phyloP scores from a whole-genome alignment of 2,797 vertebrate species.

The Limnodromus scolopaceus region DNA sequence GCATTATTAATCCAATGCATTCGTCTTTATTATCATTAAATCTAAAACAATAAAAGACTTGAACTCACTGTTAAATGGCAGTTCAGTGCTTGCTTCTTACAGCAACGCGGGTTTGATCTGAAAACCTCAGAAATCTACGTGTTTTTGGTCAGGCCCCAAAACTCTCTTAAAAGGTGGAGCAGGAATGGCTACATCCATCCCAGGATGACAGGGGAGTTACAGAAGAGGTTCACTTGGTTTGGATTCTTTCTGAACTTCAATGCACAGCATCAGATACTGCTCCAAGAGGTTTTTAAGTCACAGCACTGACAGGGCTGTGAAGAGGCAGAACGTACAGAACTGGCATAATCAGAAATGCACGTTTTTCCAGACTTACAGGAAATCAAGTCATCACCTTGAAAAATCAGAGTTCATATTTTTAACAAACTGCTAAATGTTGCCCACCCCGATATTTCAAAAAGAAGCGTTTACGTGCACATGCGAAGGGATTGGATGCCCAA shows the following conservation, averaged over 20 bases:
- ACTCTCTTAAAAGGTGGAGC: not conserved
- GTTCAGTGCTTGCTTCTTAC: not conserved
- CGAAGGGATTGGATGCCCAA: not conserved
- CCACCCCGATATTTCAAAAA: not conserved
- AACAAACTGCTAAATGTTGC: not conserved
- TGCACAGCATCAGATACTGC: not conserved
- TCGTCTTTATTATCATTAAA: conserved; percentile 62
- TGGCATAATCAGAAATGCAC: not conserved
- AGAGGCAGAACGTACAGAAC: not conserved
- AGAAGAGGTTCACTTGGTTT: not conserved
- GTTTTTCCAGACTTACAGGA: not conserved
- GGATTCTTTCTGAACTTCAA: not conserved
- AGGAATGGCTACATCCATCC: not conserved
- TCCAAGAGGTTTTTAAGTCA: not conserved
- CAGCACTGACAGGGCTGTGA: not conserved
- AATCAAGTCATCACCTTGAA: not conserved
- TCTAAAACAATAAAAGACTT: conserved; percentile 53
- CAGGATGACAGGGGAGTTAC: not conserved
- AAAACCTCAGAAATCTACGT: not conserved
- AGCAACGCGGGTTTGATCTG: not conserved
- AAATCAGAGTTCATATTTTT: not conserved
- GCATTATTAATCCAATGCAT: conserved; percentile 61
- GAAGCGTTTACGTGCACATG: not conserved
- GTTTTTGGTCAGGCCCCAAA: not conserved
- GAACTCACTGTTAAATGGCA: conserved; percentile 13